Base-by-base conservation (phyloP, 2,113 vertebrate genomes). In the Microcebus murinus region DNA sequence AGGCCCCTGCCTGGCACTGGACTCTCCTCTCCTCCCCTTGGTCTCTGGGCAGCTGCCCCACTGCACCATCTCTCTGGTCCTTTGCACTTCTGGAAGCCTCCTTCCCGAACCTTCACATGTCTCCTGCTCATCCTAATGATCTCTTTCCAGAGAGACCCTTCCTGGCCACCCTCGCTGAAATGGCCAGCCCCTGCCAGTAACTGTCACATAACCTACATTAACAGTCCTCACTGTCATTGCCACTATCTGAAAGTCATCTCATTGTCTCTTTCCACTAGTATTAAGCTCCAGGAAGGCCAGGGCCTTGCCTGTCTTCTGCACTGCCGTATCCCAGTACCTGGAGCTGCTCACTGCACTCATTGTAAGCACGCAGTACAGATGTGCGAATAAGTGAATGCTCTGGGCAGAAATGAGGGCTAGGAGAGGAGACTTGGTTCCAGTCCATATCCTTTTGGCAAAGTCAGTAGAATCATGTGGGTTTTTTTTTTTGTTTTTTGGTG, bases 251-350 rank as follows among this genome's bases (percentile, higher is more conserved):
- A 71, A 74, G 29, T 29, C 7, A 17, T 52, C 48, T 83, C 20
- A 1, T 13, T 31, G 29, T 76, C 50, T 36, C 34, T 34, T 61
- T 57, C 65, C 18, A 12, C 14, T 27, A 29, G 55, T 31, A 13
- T 39, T 6, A 42, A 68, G 31, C 71, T 80, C 39, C 23, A 31
- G 34, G 36, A 86, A 92, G 77, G 57, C 52, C 42, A 63, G 73
- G 6, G 7, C 50, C 17, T 70, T 1, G 0, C 25, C 67, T 42
- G 63, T 48, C 15, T 68, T 48, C 70, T 23, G 34, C 39, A 42
- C 14, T 3, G 20, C 36, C 20, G 0, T 31, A 15, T 42, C 45
- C 8, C 48, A 45, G 42, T 36, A 20, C 23, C 27, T 31, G 8
- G 63, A 59, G 29, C 23, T 25, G 48, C 3, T 27, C 59, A 1